These are phyloP conservation scores for Andrena marginata DNA, from an alignment of 2,888 invertebrate genomes.

Conservation along the genomic window DNA sequence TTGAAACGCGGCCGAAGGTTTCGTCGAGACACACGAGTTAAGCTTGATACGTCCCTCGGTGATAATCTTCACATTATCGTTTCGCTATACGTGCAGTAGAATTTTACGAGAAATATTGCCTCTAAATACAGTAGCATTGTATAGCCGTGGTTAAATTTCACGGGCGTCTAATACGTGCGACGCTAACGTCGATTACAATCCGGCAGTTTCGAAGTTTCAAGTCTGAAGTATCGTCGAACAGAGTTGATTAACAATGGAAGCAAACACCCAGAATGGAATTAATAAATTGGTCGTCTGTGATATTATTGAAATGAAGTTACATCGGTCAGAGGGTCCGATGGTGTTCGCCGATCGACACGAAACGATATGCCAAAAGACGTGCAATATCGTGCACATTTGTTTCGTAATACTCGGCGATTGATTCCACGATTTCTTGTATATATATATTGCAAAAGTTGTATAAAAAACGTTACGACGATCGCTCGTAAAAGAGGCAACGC, in stretches of 20 bases:
- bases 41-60: neutral
- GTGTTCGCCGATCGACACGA: conserved; percentile 34
- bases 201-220: neutral
- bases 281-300: conserved; percentile 36
- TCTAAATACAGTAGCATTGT: conserved; percentile 40
- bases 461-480: conserved; percentile 65
- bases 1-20: conserved; percentile 22
- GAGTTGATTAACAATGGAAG: conserved; percentile 32
- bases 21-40: conserved; percentile 25
- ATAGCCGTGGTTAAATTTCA: conserved; percentile 38
- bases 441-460: conserved; percentile 61
- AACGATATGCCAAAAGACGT: conserved; percentile 61
- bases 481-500: conserved; percentile 68
- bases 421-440: conserved; percentile 7
- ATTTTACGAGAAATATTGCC: conserved; percentile 34
- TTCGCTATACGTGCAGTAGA: conserved; percentile 27
- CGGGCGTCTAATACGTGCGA: conserved; percentile 29
- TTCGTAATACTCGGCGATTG: neutral
- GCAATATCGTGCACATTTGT: conserved; percentile 9
- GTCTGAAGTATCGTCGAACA: conserved; percentile 35
- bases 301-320: conserved; percentile 1
- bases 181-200: conserved; percentile 27
- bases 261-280: conserved; percentile 8
- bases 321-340: neutral
- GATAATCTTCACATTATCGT: conserved; percentile 22